Conservation (phyloP, 2,888 invertebrate genomes). For the Phengaris alcon region DNA sequence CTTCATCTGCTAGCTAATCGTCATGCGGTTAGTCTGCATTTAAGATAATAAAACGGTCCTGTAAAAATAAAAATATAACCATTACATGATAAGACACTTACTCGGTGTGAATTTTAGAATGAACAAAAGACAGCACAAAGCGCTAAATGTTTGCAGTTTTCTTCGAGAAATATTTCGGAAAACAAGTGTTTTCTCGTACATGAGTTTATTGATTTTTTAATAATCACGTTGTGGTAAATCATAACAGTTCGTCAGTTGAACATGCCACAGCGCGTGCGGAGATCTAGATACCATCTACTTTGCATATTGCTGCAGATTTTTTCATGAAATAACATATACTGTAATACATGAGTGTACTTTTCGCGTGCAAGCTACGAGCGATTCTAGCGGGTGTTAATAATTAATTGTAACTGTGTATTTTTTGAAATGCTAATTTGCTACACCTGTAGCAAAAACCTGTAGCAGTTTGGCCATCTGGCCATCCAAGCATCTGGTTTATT, state of each 20-base stretch:
- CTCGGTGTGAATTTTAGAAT: too few species aligned
- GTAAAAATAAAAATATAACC: too few species aligned
- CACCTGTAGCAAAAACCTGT: too few species aligned
- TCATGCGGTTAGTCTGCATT: too few species aligned
- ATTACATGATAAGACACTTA: too few species aligned
- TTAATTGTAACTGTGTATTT: too few species aligned
- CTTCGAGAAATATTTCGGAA: neutral
- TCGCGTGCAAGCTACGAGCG: conserved; percentile 40
- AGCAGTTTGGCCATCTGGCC: too few species aligned
- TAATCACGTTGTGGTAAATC: conserved; percentile 29
- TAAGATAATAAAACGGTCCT: too few species aligned
- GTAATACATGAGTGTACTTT: conserved; percentile 50
- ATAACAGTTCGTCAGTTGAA: conserved; percentile 35
- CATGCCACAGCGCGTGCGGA: conserved; percentile 53
- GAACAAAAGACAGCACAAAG: neutral
- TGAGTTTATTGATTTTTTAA: conserved; percentile 22
- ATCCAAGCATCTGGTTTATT: too few species aligned
- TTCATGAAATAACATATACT: conserved; percentile 61
- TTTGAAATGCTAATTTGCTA: too few species aligned
- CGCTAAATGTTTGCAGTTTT: neutral
- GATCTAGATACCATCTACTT: conserved; percentile 62
- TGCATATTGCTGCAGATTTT: conserved; percentile 76
- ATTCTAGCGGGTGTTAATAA: conserved; percentile 27
- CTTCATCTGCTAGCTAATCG: too few species aligned
- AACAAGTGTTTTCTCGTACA: neutral